Percentiles rank a stretch among this genome's conserved stretches.
Evolutionary conservation across 2,797 vertebrate genomes (phyloP).

Genomic region (Acestrorhynchus altus): DNA sequence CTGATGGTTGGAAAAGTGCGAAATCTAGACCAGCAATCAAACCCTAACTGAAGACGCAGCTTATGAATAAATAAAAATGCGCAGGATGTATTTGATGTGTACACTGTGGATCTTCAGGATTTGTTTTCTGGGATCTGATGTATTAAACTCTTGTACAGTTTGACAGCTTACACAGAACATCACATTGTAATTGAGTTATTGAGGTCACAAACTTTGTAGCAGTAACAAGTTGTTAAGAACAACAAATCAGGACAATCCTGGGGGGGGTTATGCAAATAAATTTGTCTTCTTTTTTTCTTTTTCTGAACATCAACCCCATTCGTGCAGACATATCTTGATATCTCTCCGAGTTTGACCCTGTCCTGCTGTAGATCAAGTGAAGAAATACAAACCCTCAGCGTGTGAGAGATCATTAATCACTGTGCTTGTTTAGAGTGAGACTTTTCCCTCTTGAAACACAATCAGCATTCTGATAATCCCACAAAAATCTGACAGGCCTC

Average conservation of each 20-base stretch:
- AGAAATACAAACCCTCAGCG: constrained; percentile 25
- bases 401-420: constrained; percentile 41
- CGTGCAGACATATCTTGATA: not conserved
- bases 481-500: constrained; percentile 36
- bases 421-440: constrained; percentile 51
- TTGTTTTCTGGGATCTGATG: constrained; percentile 31
- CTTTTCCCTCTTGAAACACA: constrained; percentile 47
- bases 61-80: constrained; percentile 24
- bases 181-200: constrained; percentile 43
- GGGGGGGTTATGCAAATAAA: not conserved
- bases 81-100: constrained; percentile 30
- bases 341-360: not conserved
- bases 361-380: constrained; percentile 30
- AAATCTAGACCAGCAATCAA: constrained; percentile 8
- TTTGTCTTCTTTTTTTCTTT: too few species aligned
- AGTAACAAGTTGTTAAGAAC: constrained; percentile 27
- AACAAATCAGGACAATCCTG: not conserved
- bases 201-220: constrained; percentile 37
- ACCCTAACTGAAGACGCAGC: constrained; percentile 22
- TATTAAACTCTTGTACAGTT: constrained; percentile 30
- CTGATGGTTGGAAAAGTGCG: not conserved
- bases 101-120: constrained; percentile 14
- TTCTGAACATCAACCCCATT: not conserved
- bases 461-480: constrained; percentile 52
- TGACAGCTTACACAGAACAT: constrained; percentile 37